phyloP scores from a whole-genome alignment of 2,113 vertebrate genomes.

The Promerops cafer region DNA sequence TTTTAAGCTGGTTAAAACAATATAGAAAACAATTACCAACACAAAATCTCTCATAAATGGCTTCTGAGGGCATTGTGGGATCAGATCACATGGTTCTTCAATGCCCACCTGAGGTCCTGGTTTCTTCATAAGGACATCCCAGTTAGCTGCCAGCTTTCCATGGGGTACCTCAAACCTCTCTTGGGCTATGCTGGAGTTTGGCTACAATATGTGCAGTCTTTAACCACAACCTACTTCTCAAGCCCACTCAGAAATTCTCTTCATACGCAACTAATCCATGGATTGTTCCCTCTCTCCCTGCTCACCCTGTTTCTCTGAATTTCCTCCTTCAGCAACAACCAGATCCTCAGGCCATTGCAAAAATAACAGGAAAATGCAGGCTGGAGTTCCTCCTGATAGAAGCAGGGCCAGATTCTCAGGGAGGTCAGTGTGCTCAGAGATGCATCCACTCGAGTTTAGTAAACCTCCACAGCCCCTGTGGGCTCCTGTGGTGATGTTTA shows the following conservation, averaged over 20 bases:
- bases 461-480: neutral
- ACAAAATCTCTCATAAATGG: neutral
- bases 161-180: neutral
- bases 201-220: neutral
- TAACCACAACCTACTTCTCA: neutral
- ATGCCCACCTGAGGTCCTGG: neutral
- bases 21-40: constrained; percentile 75
- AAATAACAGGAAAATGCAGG: neutral
- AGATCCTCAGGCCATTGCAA: accelerated
- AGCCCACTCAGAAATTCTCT: neutral
- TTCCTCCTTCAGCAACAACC: neutral
- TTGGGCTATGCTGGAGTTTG: neutral
- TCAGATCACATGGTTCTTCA: neutral
- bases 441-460: accelerated
- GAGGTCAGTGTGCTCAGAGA: neutral
- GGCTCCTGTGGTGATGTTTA: neutral
- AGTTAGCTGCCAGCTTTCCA: neutral
- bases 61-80: neutral
- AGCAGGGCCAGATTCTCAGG: neutral
- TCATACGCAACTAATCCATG: accelerated
- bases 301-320: neutral
- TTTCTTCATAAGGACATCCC: neutral
- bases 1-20: constrained; percentile 75
- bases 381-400: neutral
- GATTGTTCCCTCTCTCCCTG: neutral